Percentiles rank a stretch among this genome's conserved stretches.
Evolutionary conservation across 2,888 invertebrate species (phyloP).

Genomic region (Julus scandinavius): DNA sequence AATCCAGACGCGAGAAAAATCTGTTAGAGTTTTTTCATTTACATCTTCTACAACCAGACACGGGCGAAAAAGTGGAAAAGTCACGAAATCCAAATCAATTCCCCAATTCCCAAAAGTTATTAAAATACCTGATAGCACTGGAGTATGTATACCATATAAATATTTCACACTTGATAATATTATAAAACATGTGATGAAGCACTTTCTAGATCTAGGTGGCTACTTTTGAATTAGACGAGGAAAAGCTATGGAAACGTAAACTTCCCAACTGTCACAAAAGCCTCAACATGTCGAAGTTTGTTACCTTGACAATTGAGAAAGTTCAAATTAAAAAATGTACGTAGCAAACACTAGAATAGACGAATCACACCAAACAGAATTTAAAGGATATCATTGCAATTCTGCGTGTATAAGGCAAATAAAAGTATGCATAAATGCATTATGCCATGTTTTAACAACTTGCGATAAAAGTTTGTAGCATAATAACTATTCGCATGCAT

Average conservation of each 20-base stretch:
- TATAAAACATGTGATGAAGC: constrained; percentile 2
- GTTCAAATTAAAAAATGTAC: neutral
- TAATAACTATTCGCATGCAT: too few species aligned
- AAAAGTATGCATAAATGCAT: too few species aligned
- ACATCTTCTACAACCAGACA: neutral
- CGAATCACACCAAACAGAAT: neutral
- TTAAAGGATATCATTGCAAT: neutral
- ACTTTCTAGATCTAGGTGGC: neutral
- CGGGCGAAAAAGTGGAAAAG: neutral
- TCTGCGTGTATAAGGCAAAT: neutral
- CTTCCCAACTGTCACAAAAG: neutral
- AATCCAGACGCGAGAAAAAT: constrained; percentile 6
- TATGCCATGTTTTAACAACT: too few species aligned
- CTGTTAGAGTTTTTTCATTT: neutral
- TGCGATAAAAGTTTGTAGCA: too few species aligned
- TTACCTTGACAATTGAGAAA: neutral
- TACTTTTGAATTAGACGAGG: neutral
- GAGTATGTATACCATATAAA: constrained; percentile 11
- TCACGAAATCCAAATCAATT: constrained; percentile 44
- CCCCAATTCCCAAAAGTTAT: constrained; percentile 37
- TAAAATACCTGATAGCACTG: constrained; percentile 31
- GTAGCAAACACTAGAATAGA: neutral
- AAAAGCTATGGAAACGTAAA: neutral
- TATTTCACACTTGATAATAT: constrained; percentile 19
- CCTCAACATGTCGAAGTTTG: neutral